These are phyloP conservation scores for Tretioscincus oriximinensis DNA, from an alignment of 2,113 vertebrate genomes.

Conservation along the genomic window DNA sequence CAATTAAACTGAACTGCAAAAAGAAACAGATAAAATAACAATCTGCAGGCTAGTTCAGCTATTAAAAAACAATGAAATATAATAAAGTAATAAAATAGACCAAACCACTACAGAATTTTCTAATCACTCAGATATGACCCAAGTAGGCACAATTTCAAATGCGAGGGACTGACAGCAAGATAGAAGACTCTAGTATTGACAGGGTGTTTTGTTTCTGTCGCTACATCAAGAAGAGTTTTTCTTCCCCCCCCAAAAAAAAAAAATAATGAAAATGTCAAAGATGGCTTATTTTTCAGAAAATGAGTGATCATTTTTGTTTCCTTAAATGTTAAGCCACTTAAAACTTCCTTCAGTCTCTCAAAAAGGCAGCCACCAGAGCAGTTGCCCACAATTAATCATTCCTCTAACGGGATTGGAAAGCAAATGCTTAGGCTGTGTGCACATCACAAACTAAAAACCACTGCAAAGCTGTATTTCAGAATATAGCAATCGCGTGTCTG, in stretches of 20 bases:
- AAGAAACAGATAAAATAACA: too few relatives aligned
- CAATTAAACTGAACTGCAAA: too few relatives aligned
- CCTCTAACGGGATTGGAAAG: conserved; percentile 4
- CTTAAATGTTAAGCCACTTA: not conserved
- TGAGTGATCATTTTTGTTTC: not conserved
- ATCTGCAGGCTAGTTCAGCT: too few relatives aligned
- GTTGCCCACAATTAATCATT: not conserved
- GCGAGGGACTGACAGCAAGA: not conserved
- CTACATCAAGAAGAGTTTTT: not conserved
- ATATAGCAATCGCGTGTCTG: too few relatives aligned
- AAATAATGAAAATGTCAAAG: not conserved
- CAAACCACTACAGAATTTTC: too few relatives aligned
- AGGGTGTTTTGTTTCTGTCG: not conserved
- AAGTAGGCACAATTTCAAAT: not conserved
- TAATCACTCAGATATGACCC: too few relatives aligned
- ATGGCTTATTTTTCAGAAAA: not conserved
- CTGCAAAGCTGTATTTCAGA: too few relatives aligned
- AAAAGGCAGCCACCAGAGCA: not conserved
- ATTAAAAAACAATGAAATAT: too few relatives aligned
- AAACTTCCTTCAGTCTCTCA: not conserved
- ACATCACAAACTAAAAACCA: too few relatives aligned
- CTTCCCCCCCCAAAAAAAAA: too few relatives aligned
- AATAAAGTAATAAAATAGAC: too few relatives aligned
- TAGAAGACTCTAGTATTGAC: not conserved
- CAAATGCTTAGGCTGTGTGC: too few relatives aligned